phyloP scores from a whole-genome alignment of 1,140 invertebrate genomes.

The Neodiprion lecontei region DNA sequence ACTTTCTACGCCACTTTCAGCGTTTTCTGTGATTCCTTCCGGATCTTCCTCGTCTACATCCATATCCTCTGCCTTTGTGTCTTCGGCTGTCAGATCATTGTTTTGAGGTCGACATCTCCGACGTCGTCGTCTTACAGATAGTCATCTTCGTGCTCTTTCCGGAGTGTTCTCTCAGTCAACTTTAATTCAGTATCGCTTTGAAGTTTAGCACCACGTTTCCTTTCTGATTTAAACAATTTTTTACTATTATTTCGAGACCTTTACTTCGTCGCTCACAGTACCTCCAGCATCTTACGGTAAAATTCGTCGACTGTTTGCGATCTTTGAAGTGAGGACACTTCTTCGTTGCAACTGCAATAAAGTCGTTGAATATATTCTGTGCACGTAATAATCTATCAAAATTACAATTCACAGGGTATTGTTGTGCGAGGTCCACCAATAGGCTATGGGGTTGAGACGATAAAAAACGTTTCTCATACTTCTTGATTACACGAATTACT shows the following conservation, averaged over 20 bases:
- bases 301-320: neutral
- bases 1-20: too few species aligned
- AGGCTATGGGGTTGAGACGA: neutral
- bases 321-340: neutral
- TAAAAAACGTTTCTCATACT: neutral
- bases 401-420: neutral
- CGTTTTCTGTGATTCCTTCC: too few species aligned
- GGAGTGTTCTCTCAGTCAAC: too few species aligned
- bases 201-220: neutral
- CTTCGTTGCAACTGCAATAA: neutral
- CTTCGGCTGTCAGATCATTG: too few species aligned
- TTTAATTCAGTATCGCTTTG: too few species aligned
- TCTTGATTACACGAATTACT: neutral
- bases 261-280: neutral
- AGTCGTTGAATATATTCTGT: neutral
- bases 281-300: neutral
- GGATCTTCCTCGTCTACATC: too few species aligned
- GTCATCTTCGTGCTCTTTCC: neutral
- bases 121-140: neutral
- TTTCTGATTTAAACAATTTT: neutral
- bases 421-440: neutral
- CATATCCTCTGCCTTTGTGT: too few species aligned
- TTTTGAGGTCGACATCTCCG: neutral
- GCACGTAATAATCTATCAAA: neutral
- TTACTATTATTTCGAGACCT: neutral